Evolutionary conservation across 2,113 vertebrate genomes (phyloP).

Genomic region (Tricholaema leucomelas): DNA sequence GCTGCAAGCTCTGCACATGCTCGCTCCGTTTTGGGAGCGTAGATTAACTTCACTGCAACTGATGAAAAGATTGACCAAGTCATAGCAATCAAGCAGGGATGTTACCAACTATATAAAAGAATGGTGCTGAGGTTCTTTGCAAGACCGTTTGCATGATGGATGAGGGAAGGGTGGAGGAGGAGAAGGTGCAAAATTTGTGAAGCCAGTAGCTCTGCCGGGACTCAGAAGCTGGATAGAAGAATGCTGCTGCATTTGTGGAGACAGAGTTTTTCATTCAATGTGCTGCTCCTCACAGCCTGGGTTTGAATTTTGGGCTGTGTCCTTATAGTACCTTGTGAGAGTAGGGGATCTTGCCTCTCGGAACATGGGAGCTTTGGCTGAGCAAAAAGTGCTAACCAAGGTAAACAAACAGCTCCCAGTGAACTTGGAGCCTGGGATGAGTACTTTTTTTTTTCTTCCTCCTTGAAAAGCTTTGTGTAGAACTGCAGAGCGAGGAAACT

Average conservation of each 20-base stretch:
- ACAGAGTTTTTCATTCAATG: not conserved
- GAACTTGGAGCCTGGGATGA: not conserved
- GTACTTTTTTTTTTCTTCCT: too few species aligned
- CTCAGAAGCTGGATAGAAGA: not conserved
- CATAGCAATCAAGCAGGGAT: not conserved
- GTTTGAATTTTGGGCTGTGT: not conserved
- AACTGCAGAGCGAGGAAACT: not conserved
- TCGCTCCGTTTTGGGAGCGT: rapidly evolving
- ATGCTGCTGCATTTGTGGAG: not conserved
- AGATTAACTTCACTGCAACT: not conserved
- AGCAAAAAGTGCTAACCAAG: not conserved
- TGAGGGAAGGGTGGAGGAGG: not conserved
- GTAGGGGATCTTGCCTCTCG: not conserved
- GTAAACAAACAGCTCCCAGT: not conserved
- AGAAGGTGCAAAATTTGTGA: not conserved
- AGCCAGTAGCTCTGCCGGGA: not conserved
- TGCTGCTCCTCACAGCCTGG: not conserved
- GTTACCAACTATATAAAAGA: not conserved
- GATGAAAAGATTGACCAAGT: not conserved
- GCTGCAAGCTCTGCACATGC: not conserved
- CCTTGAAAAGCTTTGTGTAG: not conserved
- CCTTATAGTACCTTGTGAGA: not conserved
- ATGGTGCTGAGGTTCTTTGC: not conserved
- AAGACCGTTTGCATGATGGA: not conserved
- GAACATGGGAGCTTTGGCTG: not conserved